phyloP scores from a whole-genome alignment of 2,797 vertebrate species.

The Falco novaeseelandiae region DNA sequence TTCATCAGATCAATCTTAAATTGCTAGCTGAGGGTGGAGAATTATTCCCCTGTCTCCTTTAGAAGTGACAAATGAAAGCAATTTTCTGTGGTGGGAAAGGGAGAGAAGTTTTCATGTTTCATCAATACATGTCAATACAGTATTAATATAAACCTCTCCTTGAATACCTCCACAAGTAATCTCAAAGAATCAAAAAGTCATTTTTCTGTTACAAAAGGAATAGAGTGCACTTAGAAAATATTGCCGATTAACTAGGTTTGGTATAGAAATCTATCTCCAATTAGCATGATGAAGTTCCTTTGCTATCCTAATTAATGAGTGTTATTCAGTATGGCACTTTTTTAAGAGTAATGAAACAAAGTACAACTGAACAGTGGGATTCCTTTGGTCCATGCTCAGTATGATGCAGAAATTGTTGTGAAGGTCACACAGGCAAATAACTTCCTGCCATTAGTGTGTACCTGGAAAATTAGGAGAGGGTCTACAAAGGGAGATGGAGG shows the following conservation, averaged over 20 bases:
- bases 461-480: not conserved
- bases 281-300: not conserved
- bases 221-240: not conserved
- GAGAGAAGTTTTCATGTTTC: not conserved
- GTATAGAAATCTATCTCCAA: not conserved
- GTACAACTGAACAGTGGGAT: not conserved
- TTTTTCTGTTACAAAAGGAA: not conserved
- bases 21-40: not conserved
- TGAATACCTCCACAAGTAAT: not conserved
- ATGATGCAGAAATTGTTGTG: not conserved
- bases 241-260: not conserved
- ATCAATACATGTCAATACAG: not conserved
- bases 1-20: constrained; percentile 3
- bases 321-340: not conserved
- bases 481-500: not conserved
- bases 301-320: not conserved
- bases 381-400: not conserved
- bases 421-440: not conserved
- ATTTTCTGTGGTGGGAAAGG: not conserved
- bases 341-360: not conserved
- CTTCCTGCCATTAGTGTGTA: not conserved
- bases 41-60: constrained; percentile 20
- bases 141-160: not conserved
- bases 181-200: not conserved
- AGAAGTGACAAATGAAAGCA: constrained; percentile 7